Base-by-base conservation (phyloP, 2,797 vertebrate genomes). In the Lagodon rhomboides region DNA sequence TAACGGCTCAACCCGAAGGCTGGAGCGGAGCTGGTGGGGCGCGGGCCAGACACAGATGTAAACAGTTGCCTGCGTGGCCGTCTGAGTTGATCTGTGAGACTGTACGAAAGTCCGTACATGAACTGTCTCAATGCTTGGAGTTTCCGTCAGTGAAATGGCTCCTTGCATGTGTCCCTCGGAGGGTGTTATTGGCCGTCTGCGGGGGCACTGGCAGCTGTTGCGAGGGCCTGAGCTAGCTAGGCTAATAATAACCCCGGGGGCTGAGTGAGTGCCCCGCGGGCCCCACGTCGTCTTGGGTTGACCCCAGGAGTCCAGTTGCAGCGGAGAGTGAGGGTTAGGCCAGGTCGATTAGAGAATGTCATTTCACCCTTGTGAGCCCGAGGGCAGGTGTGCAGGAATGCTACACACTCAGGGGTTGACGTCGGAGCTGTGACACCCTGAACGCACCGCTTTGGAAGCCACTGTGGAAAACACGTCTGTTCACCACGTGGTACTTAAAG, bases 201-300 rank as follows among this genome's bases (percentile, higher is more conserved):
- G 67, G 84, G 84, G 79, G 81, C 69, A 69, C 87, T 7, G 69
- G 89, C 93, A 94, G 92, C 93, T 94, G 93, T 83, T 86, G 68
- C 34, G 66, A 85, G 84, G 30, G 82, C 70, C 79, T 81, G 80
- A 79, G 77, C 77, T 80, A 62, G 84, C 86, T 65, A 0, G 25
- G 87, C 90, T 93, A 93, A 95, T 90, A 93, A 94, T 94, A 93
- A 88, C 83, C 77, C 63, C 43, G 11, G 12, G 71, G 87, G 88
- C 61, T 77, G 75, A 85, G 73, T 12, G 75, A 88, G 80, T 72
- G 75, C 75, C 75, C 82, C 69, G 18, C 41, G 23, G 83, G 84
- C 84, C 84, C 78, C 80, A 47, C 73, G 46, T 86, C 80, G 47
- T 85, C 70, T 58, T 30, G 67, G 66, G 83, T 81, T 84, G 86